phyloP scores from a whole-genome alignment of 2,113 vertebrate genomes.

The Cebidichthys violaceus region DNA sequence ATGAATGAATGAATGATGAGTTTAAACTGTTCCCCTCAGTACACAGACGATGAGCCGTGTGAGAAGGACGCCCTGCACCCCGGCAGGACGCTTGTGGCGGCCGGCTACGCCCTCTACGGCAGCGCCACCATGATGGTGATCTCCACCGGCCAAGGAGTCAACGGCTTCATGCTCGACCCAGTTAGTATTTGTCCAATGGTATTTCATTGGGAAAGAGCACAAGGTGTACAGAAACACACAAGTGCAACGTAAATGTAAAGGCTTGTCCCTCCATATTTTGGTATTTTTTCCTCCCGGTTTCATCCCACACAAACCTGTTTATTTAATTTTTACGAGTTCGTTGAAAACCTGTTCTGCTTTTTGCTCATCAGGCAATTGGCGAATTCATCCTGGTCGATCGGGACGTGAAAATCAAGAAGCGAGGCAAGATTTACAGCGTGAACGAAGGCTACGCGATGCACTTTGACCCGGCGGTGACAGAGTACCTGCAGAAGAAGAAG shows the following conservation, averaged over 20 bases:
- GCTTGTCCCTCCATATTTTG: no score
- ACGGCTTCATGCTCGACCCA: constrained; percentile 97
- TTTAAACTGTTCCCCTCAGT: constrained; percentile 69
- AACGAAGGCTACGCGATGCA: constrained; percentile 93
- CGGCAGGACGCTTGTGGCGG: constrained; percentile 91
- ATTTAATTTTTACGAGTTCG: no score
- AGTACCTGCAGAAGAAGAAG: constrained; percentile 93
- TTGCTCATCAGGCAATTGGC: constrained; percentile 87
- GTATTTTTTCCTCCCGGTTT: no score
- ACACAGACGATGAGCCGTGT: constrained; percentile 83
- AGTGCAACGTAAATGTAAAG: no score
- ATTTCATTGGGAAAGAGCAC: no score
- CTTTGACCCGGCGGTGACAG: constrained; percentile 87
- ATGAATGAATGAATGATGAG: neutral
- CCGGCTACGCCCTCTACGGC: constrained; percentile 94
- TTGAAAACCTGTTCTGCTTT: neutral
- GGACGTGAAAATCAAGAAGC: constrained; percentile 92
- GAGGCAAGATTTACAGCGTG: constrained; percentile 92
- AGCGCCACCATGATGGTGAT: constrained; percentile 96
- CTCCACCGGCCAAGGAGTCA: constrained; percentile 89
- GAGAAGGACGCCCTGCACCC: constrained; percentile 91
- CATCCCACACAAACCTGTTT: no score
- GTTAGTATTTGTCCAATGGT: constrained; percentile 77
- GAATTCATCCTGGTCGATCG: constrained; percentile 95
- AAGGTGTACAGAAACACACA: no score